Conservation (phyloP, 2,888 invertebrate genomes). For the Eupithecia tripunctaria region DNA sequence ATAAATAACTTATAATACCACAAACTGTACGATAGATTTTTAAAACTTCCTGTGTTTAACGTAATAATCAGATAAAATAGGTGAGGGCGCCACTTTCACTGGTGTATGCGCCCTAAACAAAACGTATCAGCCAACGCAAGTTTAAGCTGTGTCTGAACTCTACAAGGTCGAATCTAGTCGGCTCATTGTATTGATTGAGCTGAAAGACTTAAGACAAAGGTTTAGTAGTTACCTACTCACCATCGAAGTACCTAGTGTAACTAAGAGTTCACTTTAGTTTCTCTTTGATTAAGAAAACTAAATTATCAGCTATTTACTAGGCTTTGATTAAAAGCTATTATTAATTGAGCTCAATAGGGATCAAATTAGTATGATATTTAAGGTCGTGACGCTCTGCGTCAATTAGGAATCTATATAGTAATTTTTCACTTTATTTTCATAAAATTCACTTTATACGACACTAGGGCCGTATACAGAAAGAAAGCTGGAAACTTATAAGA, state of each 20-base stretch:
- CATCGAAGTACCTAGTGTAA: background rate
- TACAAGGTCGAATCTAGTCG: slow-evolving; percentile 4
- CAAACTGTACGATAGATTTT: too few relatives aligned
- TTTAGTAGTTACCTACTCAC: background rate
- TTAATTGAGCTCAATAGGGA: background rate
- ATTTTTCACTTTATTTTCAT: too few relatives aligned
- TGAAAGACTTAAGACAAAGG: slow-evolving; percentile 1
- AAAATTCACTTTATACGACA: too few relatives aligned
- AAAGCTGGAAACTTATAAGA: too few relatives aligned
- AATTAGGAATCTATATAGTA: background rate
- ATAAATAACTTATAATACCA: too few relatives aligned
- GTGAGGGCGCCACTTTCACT: too few relatives aligned
- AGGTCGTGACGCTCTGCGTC: background rate
- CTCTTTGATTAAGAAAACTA: slow-evolving; percentile 3
- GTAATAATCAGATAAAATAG: too few relatives aligned
- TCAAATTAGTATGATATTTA: background rate
- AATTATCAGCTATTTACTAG: background rate
- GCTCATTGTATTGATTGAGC: background rate
- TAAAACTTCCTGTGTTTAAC: too few relatives aligned
- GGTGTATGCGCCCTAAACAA: too few relatives aligned
- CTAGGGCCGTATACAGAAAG: too few relatives aligned
- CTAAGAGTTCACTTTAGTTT: background rate
- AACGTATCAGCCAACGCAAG: background rate
- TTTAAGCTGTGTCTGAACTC: background rate
- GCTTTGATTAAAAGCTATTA: background rate